These are phyloP conservation scores for Globodera rostochiensis DNA, from an alignment of 1,140 invertebrate genomes.

Conservation along the genomic window DNA sequence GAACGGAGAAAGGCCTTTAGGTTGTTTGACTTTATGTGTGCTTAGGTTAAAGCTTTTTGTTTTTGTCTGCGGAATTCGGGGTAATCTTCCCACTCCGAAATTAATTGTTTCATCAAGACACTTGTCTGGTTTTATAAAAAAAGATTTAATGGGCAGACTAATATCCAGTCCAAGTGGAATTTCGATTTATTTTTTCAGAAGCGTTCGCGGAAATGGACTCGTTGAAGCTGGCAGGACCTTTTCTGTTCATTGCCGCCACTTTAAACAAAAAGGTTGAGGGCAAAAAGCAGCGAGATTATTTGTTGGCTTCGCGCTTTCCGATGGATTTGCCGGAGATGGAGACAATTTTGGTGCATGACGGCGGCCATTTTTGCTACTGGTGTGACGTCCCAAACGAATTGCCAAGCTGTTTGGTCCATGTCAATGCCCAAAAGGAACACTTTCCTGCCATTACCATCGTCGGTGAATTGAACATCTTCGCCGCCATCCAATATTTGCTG, in stretches of 20 bases:
- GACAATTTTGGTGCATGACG: constrained; percentile 28
- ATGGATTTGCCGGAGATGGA: constrained; percentile 43
- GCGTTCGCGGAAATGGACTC: constrained; percentile 18
- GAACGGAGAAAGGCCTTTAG: constrained; percentile 9
- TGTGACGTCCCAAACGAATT: constrained; percentile 16
- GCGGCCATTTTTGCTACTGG: constrained; percentile 40
- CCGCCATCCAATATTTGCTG: not conserved
- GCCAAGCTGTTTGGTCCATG: constrained; percentile 15
- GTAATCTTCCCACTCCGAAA: too few species aligned
- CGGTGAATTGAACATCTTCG: constrained; percentile 1
- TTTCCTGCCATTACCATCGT: constrained; percentile 21
- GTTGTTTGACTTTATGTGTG: not conserved
- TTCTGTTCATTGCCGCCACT: not conserved
- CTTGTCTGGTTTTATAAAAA: too few species aligned
- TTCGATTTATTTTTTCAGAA: constrained; percentile 12
- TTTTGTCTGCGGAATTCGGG: too few species aligned
- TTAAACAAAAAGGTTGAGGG: not conserved
- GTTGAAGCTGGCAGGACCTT: constrained; percentile 19
- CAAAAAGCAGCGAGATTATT: constrained; percentile 15
- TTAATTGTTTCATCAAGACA: too few species aligned
- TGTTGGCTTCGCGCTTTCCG: constrained; percentile 22
- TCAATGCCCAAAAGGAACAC: not conserved
- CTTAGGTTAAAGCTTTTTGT: too few species aligned
- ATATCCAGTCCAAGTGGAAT: too few species aligned
- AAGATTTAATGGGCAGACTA: too few species aligned